These are phyloP conservation scores for Chaetophractus vellerosus DNA, from an alignment of 2,797 vertebrate genomes.

Conservation along the genomic window DNA sequence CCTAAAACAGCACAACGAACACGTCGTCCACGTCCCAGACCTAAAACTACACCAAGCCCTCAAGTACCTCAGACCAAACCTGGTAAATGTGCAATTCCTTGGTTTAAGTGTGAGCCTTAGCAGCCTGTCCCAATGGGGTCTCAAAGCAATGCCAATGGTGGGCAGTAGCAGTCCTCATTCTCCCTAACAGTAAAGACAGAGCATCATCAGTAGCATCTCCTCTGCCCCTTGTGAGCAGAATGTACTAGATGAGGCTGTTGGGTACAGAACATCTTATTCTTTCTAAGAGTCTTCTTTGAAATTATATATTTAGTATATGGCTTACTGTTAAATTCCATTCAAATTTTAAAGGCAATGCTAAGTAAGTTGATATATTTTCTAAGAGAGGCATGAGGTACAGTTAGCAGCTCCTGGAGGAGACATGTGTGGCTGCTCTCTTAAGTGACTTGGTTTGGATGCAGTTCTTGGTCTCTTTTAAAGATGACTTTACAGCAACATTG, in stretches of 20 bases:
- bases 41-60: slow-evolving; percentile 83
- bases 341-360: not conserved
- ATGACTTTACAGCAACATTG: not conserved
- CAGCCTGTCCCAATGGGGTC: too few relatives aligned
- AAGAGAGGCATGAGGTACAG: too few relatives aligned
- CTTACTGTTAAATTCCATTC: slow-evolving; percentile 25
- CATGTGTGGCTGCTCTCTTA: not conserved
- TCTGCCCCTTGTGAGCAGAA: not conserved
- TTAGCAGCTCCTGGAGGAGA: not conserved
- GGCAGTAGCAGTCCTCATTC: not conserved
- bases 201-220: not conserved
- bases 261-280: not conserved
- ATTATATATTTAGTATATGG: not conserved
- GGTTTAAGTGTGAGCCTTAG: not conserved
- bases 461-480: not conserved
- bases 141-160: not conserved
- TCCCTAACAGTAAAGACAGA: not conserved
- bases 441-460: not conserved
- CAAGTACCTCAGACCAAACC: slow-evolving; percentile 82
- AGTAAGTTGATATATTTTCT: too few relatives aligned
- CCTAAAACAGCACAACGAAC: slow-evolving; percentile 60
- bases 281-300: slow-evolving; percentile 34
- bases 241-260: not conserved
- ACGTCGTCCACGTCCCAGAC: slow-evolving; percentile 65
- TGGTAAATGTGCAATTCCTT: slow-evolving; percentile 82